Conservation (phyloP, 1,140 invertebrate genomes). For the Paracyclopina nana region DNA sequence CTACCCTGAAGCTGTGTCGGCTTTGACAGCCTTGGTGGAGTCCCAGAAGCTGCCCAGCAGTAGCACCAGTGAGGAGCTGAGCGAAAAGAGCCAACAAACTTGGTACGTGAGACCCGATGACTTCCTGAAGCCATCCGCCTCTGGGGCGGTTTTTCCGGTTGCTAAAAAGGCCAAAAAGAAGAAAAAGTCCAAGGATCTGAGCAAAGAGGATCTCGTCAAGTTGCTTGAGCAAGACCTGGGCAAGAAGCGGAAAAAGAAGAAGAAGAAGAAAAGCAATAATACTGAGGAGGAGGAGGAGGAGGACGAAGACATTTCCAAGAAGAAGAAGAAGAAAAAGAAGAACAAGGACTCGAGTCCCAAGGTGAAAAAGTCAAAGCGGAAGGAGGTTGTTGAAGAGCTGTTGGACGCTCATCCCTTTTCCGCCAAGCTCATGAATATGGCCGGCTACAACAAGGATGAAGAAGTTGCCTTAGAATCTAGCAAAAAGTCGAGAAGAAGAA, state of each 20-base stretch:
- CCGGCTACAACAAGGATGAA: neutral
- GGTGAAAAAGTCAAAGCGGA: neutral
- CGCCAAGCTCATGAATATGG: neutral
- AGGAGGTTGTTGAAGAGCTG: neutral
- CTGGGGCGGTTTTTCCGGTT: too few relatives aligned
- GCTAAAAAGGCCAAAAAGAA: too few relatives aligned
- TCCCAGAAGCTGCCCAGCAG: too few relatives aligned
- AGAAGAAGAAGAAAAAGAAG: neutral
- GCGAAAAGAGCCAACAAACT: too few relatives aligned
- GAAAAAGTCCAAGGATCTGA: neutral
- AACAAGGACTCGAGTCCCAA: too few relatives aligned
- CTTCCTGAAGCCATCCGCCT: too few relatives aligned
- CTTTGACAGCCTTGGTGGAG: too few relatives aligned
- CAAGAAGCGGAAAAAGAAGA: neutral
- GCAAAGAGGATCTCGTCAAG: conserved; percentile 1
- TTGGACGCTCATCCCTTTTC: neutral
- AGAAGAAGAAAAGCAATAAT: neutral
- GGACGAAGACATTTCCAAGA: neutral
- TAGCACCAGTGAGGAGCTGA: too few relatives aligned
- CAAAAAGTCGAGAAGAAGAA: neutral
- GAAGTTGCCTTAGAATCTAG: too few relatives aligned
- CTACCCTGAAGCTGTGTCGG: too few relatives aligned
- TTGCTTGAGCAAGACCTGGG: neutral
- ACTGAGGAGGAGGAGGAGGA: neutral
- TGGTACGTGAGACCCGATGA: too few relatives aligned